These are phyloP conservation scores for Eutrigla gurnardus DNA, from an alignment of 2,797 vertebrate species.

Conservation along the genomic window DNA sequence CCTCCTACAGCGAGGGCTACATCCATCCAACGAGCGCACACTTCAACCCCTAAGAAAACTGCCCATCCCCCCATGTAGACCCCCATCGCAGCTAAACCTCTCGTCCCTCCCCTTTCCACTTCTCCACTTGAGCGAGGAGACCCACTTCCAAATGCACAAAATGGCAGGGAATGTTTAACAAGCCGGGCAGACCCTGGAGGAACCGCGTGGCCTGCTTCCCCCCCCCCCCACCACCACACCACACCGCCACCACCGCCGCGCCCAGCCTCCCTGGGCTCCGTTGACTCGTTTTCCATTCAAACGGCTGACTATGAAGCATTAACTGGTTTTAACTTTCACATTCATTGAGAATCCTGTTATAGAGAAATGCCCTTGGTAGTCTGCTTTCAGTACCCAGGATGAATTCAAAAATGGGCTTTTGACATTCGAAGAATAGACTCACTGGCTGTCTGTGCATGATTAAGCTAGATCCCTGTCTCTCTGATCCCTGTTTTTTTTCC, in stretches of 20 bases:
- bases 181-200: constrained; percentile 70
- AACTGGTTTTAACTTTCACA: constrained; percentile 68
- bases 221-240: constrained; percentile 2
- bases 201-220: constrained; percentile 46
- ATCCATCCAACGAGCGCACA: constrained; percentile 58
- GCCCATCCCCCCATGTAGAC: constrained; percentile 69
- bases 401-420: constrained; percentile 73
- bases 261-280: constrained; percentile 20
- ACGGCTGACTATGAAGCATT: constrained; percentile 38
- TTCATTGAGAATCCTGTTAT: constrained; percentile 54
- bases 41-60: constrained; percentile 54
- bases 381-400: constrained; percentile 67
- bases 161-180: constrained; percentile 85
- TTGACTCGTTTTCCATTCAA: constrained; percentile 35
- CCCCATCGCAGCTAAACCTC: constrained; percentile 52
- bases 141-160: constrained; percentile 83
- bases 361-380: constrained; percentile 70
- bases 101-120: constrained; percentile 66
- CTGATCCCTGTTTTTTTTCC: neutral
- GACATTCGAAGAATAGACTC: constrained; percentile 70
- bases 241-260: neutral
- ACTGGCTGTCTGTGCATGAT: constrained; percentile 75
- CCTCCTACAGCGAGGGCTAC: constrained; percentile 41
- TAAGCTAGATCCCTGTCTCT: constrained; percentile 65
- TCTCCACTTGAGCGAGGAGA: constrained; percentile 78